Evolutionary conservation across 2,888 invertebrate genomes (phyloP).

Genomic region (Drosophila cyrtoloma): DNA sequence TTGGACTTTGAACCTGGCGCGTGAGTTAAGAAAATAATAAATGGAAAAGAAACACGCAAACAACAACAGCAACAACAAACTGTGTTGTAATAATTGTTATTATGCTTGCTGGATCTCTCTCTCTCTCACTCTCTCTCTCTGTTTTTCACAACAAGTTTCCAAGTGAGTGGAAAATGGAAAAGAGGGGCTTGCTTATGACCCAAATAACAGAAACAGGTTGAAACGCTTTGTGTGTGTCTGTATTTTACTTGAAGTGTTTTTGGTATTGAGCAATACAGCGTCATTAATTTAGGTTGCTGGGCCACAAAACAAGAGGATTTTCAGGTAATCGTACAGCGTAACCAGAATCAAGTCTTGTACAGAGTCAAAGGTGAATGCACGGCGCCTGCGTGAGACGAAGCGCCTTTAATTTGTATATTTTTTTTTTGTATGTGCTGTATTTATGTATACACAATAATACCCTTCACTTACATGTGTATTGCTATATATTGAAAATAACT

Average conservation of each 20-base stretch:
- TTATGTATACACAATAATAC: conserved; percentile 20
- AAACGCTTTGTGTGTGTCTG: conserved; percentile 12
- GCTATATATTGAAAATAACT: conserved; percentile 20
- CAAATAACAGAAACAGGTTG: conserved; percentile 62
- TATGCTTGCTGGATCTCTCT: conserved; percentile 11
- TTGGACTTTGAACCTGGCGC: conserved; percentile 74
- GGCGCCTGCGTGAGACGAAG: conserved; percentile 46
- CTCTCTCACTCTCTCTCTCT: conserved; percentile 11
- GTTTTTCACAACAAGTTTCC: conserved; percentile 62
- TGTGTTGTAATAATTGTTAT: conserved; percentile 63
- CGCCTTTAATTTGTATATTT: conserved; percentile 13
- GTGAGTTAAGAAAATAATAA: conserved; percentile 49
- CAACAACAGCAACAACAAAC: conserved; percentile 37
- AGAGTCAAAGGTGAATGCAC: conserved; percentile 50
- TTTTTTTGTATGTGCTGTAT: conserved; percentile 10
- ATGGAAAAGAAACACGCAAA: conserved; percentile 44
- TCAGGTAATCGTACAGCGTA: conserved; percentile 14
- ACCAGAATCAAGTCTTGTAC: conserved; percentile 5
- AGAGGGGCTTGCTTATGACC: conserved; percentile 62
- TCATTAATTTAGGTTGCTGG: conserved; percentile 43
- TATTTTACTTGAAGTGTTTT: not conserved
- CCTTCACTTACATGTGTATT: conserved; percentile 44
- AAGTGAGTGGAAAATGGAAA: conserved; percentile 47
- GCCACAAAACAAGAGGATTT: conserved; percentile 26
- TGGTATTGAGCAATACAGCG: conserved; percentile 40